Percentiles rank a stretch among this genome's conserved stretches.
Evolutionary conservation across 2,797 vertebrate species (phyloP).

Genomic region (Dermochelys coriacea): DNA sequence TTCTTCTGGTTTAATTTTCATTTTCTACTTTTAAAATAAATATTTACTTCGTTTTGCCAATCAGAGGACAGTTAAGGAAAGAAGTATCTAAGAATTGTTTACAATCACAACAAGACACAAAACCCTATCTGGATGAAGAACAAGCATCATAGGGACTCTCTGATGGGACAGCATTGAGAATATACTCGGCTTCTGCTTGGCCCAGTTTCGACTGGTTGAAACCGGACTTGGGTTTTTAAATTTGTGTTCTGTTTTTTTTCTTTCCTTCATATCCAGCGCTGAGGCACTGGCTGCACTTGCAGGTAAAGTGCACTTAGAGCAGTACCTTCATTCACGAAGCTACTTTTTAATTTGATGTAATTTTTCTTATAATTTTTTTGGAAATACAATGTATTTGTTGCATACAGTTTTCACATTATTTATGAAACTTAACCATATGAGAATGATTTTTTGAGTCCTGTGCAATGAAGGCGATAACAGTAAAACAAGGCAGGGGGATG

Average conservation of each 20-base stretch:
- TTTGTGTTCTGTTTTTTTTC: constrained; percentile 61
- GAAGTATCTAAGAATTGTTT: constrained; percentile 90
- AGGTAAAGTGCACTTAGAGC: constrained; percentile 87
- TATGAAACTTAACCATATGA: constrained; percentile 85
- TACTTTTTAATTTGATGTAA: constrained; percentile 88
- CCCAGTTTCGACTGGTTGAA: constrained; percentile 87
- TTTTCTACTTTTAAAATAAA: constrained; percentile 85
- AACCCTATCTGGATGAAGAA: constrained; percentile 79
- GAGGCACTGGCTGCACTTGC: constrained; percentile 86
- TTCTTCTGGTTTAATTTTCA: constrained; percentile 84
- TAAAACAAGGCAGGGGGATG: constrained; percentile 70
- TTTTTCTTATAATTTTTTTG: constrained; percentile 83
- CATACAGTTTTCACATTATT: constrained; percentile 88
- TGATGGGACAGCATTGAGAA: constrained; percentile 77
- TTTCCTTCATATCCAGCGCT: constrained; percentile 82
- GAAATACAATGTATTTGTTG: constrained; percentile 85
- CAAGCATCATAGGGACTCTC: constrained; percentile 81
- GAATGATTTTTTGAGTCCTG: constrained; percentile 81
- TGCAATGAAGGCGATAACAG: constrained; percentile 79
- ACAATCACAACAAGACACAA: constrained; percentile 89
- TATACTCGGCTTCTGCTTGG: constrained; percentile 74
- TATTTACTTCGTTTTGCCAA: constrained; percentile 85
- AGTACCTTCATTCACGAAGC: constrained; percentile 88
- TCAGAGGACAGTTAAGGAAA: constrained; percentile 85
- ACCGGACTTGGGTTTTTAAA: constrained; percentile 86